These are phyloP conservation scores for Neotoma lepida DNA, from an alignment of 2,113 vertebrate genomes.

Conservation along the genomic window DNA sequence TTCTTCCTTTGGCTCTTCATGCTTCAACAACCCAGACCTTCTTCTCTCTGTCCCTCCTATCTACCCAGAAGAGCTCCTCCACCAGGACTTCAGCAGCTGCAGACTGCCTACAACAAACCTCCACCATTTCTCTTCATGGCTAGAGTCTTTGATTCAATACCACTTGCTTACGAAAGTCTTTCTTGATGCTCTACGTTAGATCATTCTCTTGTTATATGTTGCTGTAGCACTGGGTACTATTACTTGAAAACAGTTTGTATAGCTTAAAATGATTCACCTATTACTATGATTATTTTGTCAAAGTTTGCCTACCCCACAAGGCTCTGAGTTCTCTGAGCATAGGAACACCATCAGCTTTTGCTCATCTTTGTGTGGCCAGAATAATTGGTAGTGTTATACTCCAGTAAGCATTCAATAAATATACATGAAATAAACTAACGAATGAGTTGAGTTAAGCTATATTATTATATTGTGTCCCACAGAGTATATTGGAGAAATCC, in stretches of 20 bases:
- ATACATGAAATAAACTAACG: background rate
- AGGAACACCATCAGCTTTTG: background rate
- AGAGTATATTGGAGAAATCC: background rate
- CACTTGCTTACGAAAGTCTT: slow-evolving; percentile 24
- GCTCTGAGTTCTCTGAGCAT: background rate
- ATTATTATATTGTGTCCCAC: background rate
- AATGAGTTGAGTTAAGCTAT: background rate
- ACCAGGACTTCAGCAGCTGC: slow-evolving; percentile 4
- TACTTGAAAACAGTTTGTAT: background rate
- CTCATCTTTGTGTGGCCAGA: background rate
- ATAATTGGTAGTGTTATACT: background rate
- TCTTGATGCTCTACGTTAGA: background rate
- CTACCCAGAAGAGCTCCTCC: background rate
- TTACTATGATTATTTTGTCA: slow-evolving; percentile 39
- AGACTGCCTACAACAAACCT: background rate
- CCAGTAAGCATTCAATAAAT: background rate
- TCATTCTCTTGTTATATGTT: background rate
- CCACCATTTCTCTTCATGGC: background rate
- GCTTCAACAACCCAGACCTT: background rate
- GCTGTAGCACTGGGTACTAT: background rate
- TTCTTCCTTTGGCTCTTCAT: background rate
- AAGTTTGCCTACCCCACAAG: background rate
- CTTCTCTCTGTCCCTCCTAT: background rate
- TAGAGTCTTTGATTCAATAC: slow-evolving; percentile 39
- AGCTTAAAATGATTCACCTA: slow-evolving; percentile 30